Base-by-base conservation (phyloP, 1,140 invertebrate genomes). In the Drosophila oshimai region DNA sequence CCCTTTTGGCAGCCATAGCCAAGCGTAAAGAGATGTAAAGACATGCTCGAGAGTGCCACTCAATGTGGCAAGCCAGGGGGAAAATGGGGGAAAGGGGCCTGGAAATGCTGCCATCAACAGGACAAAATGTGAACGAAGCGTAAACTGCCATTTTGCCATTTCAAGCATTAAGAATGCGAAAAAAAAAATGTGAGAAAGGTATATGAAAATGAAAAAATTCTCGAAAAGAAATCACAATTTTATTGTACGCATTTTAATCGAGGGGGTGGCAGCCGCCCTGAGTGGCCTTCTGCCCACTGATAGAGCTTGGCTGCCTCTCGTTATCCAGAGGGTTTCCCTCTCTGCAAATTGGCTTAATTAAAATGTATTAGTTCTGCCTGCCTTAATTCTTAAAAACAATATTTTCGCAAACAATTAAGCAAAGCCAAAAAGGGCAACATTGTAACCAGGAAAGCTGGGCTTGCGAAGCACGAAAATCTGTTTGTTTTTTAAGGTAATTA, bases 21-120 rank as follows among this genome's bases (percentile, higher is more conserved):
- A 87, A 87, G 81, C 81, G 81, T 81, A 81, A 87, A 86, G 58
- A 86, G 81, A 87, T 86, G 81, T 86, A 86, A 86, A 86, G 81
- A 86, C 81, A 86, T 86, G 68, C 73, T 88, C 51, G 60, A 86
- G 81, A 67, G 28, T 65, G 76, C 81, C 77, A 87, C 80, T 86
- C 80, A 74, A 86, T 86, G 81, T 54, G 61, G 60, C 65, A 80
- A 83, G 20, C n/a, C n/a, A 34, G n/a, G 51, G 45, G 47, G 26
- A 15, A 37, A 58, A 26, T 34, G 57, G 47, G 58, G 22, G 15
- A 24, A 15, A 26, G 64, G 31, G 36, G 34, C 13, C 13, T 42
- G 37, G 15, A 9, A 33, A 29, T 57, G 33, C 53, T 50, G 53
- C 15, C 26, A 36, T 41, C 50, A 71, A 61, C 58, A 29, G 68